phyloP scores from a whole-genome alignment of 35 echinoderm and acorn worm genomes.

The Stichopus chloronotus region DNA sequence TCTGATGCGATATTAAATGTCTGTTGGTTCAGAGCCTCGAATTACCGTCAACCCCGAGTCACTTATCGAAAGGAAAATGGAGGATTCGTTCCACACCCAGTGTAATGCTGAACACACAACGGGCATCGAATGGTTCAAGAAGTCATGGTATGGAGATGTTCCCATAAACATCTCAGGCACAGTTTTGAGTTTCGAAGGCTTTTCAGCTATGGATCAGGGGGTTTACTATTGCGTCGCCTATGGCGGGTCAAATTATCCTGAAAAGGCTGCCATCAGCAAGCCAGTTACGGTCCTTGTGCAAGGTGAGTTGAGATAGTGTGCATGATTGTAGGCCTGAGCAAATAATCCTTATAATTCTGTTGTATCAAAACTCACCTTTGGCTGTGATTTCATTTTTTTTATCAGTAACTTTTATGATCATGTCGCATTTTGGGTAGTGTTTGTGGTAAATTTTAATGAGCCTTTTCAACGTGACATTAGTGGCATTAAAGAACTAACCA shows the following conservation, averaged over 20 bases:
- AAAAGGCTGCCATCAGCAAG: background rate
- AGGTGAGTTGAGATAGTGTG: background rate
- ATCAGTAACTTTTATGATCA: too few species aligned
- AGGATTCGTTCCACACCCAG: background rate
- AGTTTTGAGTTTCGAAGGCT: background rate
- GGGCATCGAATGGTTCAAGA: constrained; percentile 34
- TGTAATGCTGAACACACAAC: constrained; percentile 22
- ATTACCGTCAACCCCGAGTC: background rate
- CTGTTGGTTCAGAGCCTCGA: background rate
- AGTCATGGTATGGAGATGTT: constrained; percentile 2
- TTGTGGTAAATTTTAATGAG: too few species aligned
- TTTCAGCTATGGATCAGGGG: background rate
- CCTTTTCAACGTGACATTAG: too few species aligned
- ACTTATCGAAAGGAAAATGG: background rate
- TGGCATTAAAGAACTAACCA: too few species aligned
- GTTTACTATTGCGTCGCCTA: constrained; percentile 21
- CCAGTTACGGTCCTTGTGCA: background rate
- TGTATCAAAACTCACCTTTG: too few species aligned
- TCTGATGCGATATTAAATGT: too few species aligned
- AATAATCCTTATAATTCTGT: too few species aligned
- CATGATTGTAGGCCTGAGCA: too few species aligned
- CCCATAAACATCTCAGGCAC: background rate
- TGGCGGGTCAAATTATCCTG: background rate
- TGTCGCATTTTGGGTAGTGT: too few species aligned
- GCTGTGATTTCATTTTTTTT: too few species aligned